A percentile compares a stretch with the other conserved stretches of the same genome.
Evolutionary conservation across 2,888 invertebrate species (phyloP).

Genomic region (Diarsia mendica): DNA sequence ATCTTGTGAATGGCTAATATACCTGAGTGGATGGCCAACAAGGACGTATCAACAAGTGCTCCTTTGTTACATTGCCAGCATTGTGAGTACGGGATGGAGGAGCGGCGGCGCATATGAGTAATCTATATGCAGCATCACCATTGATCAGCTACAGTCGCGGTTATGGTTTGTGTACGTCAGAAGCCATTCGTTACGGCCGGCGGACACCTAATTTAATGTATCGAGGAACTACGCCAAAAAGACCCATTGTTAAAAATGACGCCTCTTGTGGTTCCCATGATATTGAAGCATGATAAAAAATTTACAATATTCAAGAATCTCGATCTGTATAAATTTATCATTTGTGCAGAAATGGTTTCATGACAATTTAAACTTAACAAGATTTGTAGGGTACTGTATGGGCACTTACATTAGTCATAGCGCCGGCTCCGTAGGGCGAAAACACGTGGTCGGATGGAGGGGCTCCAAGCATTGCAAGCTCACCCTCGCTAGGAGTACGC

Average conservation of each 20-base stretch:
- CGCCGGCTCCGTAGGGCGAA: slow-evolving; percentile 92
- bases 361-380: not conserved
- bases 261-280: slow-evolving; percentile 76
- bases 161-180: slow-evolving; percentile 65
- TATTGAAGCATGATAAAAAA: slow-evolving; percentile 15
- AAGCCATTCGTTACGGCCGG: slow-evolving; percentile 77
- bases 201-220: slow-evolving; percentile 76
- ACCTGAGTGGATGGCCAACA: slow-evolving; percentile 55
- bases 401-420: slow-evolving; percentile 91
- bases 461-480: slow-evolving; percentile 90
- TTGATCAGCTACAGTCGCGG: slow-evolving; percentile 63
- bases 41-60: slow-evolving; percentile 64
- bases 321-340: not conserved
- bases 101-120: slow-evolving; percentile 71
- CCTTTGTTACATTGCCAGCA: slow-evolving; percentile 67
- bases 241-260: slow-evolving; percentile 75
- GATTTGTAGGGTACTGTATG: not conserved
- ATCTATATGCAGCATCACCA: slow-evolving; percentile 68
- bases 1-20: slow-evolving; percentile 55
- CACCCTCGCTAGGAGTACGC: slow-evolving; percentile 91
- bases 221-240: slow-evolving; percentile 83
- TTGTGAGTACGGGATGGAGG: slow-evolving; percentile 68
- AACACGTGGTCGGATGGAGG: slow-evolving; percentile 91
- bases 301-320: not conserved
- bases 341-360: not conserved